Evolutionary conservation across 2,113 vertebrate genomes (phyloP).

Genomic region (Fukomys damarensis): DNA sequence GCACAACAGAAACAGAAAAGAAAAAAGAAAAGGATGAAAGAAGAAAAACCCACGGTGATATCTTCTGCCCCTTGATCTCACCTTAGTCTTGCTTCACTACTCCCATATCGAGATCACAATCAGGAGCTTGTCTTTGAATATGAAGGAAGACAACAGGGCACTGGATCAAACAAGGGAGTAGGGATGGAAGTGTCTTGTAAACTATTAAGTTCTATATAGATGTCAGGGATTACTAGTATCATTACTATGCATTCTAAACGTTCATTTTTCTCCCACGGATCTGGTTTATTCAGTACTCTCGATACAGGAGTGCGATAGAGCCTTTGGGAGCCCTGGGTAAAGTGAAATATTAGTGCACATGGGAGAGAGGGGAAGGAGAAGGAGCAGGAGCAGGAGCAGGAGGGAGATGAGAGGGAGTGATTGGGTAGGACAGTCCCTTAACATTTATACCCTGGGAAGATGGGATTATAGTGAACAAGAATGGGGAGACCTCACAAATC

Average conservation of each 20-base stretch:
- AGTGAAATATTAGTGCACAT: not conserved
- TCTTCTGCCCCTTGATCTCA: slow-evolving; percentile 18
- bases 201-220: slow-evolving; percentile 30
- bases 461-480: not conserved
- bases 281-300: slow-evolving; percentile 53
- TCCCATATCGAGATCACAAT: slow-evolving; percentile 35
- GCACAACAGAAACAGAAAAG: slow-evolving; percentile 33
- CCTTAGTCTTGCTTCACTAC: slow-evolving; percentile 29
- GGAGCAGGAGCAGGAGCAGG: not conserved
- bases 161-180: slow-evolving; percentile 59
- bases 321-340: not conserved
- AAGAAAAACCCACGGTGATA: not conserved
- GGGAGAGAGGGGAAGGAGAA: not conserved
- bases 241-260: not conserved
- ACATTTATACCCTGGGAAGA: not conserved
- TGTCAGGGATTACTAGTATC: slow-evolving; percentile 59
- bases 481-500: slow-evolving; percentile 8
- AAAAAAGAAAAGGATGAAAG: slow-evolving; percentile 2
- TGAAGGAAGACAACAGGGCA: slow-evolving; percentile 45
- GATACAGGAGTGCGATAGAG: slow-evolving; percentile 24
- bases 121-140: slow-evolving; percentile 63
- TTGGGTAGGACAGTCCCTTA: slow-evolving; percentile 10
- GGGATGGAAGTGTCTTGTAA: slow-evolving; percentile 65
- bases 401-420: not conserved
- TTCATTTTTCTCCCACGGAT: slow-evolving; percentile 33